Evolutionary conservation across 2,888 invertebrate genomes (phyloP).

Genomic region (Teinopalpus imperialis): DNA sequence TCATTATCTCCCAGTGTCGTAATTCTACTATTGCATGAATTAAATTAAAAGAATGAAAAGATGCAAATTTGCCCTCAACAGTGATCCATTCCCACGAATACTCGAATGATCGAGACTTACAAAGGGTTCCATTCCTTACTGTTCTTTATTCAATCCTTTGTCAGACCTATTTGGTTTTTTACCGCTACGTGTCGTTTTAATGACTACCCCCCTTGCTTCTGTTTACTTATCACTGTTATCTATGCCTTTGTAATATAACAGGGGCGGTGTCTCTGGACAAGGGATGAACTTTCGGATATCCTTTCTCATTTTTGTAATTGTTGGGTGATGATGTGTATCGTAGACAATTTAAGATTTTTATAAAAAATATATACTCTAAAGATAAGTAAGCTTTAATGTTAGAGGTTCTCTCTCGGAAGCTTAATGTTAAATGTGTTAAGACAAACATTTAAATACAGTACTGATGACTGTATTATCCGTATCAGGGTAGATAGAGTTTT

Average conservation of each 20-base stretch:
- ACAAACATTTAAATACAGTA: too few relatives aligned
- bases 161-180: conserved; percentile 30
- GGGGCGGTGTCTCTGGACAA: conserved; percentile 71
- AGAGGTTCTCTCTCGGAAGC: too few relatives aligned
- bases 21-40: conserved; percentile 32
- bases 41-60: conserved; percentile 34
- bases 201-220: conserved; percentile 59
- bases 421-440: too few relatives aligned
- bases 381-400: too few relatives aligned
- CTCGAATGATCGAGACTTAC: conserved; percentile 22
- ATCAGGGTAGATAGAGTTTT: too few relatives aligned
- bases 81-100: conserved; percentile 49
- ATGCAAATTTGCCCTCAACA: conserved; percentile 45
- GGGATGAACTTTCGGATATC: conserved; percentile 62
- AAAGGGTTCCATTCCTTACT: conserved; percentile 21
- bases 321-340: too few relatives aligned
- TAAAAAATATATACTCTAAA: too few relatives aligned
- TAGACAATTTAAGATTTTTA: too few relatives aligned
- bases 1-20: conserved; percentile 52
- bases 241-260: conserved; percentile 55
- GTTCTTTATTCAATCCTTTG: conserved; percentile 28
- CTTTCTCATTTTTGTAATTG: conserved; percentile 53
- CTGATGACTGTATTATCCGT: too few relatives aligned
- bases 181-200: conserved; percentile 59
- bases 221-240: conserved; percentile 74